A percentile compares a stretch with the other conserved stretches of the same genome.
phyloP scores from a whole-genome alignment of 2,113 vertebrate genomes.

The Ibidorhyncha struthersii region DNA sequence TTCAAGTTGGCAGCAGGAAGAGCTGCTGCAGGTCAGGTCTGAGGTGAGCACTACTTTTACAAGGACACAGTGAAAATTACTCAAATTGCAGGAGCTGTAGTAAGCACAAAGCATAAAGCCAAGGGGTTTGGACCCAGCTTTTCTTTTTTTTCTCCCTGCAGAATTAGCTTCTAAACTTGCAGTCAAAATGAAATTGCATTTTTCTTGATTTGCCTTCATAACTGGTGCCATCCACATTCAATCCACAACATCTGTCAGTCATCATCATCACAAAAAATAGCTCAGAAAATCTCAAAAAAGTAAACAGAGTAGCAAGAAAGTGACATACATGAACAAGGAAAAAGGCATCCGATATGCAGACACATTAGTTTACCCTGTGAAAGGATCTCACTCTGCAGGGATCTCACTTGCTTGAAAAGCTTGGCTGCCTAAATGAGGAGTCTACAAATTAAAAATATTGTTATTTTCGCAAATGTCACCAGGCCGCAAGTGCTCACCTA shows the following conservation, averaged over 20 bases:
- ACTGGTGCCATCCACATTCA: not conserved
- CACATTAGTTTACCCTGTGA: not conserved
- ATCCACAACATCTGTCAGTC: not conserved
- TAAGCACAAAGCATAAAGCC: not conserved
- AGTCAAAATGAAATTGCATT: not conserved
- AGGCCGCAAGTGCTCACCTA: conserved; percentile 5
- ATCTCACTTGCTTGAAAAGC: not conserved
- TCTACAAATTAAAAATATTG: conserved; percentile 49
- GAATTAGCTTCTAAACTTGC: not conserved
- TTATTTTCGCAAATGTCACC: conserved; percentile 46
- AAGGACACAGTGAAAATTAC: conserved; percentile 24
- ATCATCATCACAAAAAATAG: not conserved
- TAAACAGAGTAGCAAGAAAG: not conserved
- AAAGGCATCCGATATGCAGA: not conserved
- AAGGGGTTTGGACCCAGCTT: not conserved
- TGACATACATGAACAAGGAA: not conserved
- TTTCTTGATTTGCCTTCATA: not conserved
- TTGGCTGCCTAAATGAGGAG: conserved; percentile 2
- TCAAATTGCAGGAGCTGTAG: not conserved
- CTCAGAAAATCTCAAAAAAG: not conserved
- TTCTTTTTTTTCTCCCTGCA: not conserved
- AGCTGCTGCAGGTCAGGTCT: conserved; percentile 25
- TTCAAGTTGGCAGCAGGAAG: not conserved
- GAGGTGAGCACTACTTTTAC: conserved; percentile 41
- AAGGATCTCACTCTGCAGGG: not conserved